Conservation (phyloP, 2,888 invertebrate genomes). For the Brachylomia viminalis region DNA sequence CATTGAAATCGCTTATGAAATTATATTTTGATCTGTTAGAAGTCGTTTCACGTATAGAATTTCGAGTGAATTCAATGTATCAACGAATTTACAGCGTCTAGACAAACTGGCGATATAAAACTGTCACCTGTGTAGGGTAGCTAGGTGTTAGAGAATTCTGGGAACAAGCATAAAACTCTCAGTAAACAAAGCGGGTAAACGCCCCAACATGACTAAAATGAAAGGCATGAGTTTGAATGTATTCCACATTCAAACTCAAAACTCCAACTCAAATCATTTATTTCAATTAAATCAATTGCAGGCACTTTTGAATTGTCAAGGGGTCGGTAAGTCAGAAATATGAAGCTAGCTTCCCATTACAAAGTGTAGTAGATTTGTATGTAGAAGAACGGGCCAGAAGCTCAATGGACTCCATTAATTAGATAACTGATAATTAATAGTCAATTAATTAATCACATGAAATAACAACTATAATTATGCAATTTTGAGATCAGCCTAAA, state of each 20-base stretch:
- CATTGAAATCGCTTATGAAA: conserved; percentile 47
- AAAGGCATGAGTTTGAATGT: background rate
- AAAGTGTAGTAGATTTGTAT: background rate
- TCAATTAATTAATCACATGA: background rate
- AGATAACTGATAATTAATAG: background rate
- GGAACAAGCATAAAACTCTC: background rate
- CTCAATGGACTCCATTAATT: background rate
- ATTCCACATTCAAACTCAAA: background rate
- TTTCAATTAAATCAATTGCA: background rate
- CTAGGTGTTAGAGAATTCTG: background rate
- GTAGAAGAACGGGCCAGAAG: background rate
- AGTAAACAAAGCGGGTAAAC: background rate
- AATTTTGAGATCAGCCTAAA: background rate
- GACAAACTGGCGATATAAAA: conserved; percentile 64
- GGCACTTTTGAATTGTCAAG: background rate
- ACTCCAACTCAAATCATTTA: background rate
- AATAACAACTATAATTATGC: background rate
- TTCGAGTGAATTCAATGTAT: conserved; percentile 64
- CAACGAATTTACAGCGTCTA: conserved; percentile 72
- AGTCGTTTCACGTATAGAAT: conserved; percentile 40
- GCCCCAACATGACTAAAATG: background rate
- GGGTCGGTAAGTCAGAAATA: background rate
- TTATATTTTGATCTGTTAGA: conserved; percentile 49
- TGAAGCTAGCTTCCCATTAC: background rate
- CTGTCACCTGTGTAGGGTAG: conserved; percentile 51